Evolutionary conservation across 1,140 invertebrate genomes (phyloP).

Genomic region (Magallana angulata): DNA sequence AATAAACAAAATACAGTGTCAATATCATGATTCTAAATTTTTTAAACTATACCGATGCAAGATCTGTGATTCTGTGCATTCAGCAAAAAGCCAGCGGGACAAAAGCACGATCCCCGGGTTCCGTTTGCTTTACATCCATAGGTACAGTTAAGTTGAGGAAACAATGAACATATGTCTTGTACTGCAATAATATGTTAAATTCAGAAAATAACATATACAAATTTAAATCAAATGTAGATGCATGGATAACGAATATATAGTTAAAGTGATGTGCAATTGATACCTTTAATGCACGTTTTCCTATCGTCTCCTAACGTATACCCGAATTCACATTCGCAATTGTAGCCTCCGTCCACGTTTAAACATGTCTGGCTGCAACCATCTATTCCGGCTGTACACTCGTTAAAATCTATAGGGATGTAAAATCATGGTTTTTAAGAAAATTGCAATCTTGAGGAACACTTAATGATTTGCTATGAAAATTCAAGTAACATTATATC

Average conservation of each 20-base stretch:
- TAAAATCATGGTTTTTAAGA: too few relatives aligned
- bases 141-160: slow-evolving; percentile 21
- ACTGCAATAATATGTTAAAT: not conserved
- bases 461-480: too few relatives aligned
- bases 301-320: slow-evolving; percentile 52
- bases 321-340: slow-evolving; percentile 54
- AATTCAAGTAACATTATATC: too few relatives aligned
- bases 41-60: not conserved
- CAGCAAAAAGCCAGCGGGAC: slow-evolving; percentile 25
- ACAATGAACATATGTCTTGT: slow-evolving; percentile 1
- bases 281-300: slow-evolving; percentile 42
- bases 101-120: slow-evolving; percentile 33
- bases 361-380: slow-evolving; percentile 50
- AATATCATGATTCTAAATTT: not conserved
- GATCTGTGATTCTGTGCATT: not conserved
- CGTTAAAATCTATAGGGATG: slow-evolving; percentile 50
- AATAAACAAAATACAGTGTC: too few relatives aligned
- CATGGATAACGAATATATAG: not conserved
- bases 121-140: slow-evolving; percentile 44
- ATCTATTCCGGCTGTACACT: slow-evolving; percentile 31
- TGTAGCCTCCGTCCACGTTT: slow-evolving; percentile 49
- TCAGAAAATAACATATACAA: not conserved
- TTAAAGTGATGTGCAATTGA: not conserved
- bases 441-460: too few relatives aligned
- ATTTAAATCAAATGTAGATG: not conserved